Evolutionary conservation across 2,797 vertebrate genomes (phyloP), one percentile per base, ranked within the genome.

Genomic region (Coregonus suidteri): DNA sequence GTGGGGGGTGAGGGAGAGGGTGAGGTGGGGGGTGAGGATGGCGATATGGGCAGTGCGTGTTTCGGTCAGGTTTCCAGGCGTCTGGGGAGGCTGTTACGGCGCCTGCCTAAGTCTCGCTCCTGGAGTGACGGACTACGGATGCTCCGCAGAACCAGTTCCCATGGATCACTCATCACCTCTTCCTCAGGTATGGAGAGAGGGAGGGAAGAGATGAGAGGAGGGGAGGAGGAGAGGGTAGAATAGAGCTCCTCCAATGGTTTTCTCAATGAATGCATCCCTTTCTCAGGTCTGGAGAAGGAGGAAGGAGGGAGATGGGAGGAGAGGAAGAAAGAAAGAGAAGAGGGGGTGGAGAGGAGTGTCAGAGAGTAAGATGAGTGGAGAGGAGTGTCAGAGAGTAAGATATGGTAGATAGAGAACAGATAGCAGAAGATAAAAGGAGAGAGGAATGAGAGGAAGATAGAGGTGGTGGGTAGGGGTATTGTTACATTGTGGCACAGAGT

Each of bases 11-110:
- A 84, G 0, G 89, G 93, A 83, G 82, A 77, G 77, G 89, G 85
- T 18, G 96, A 97, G 83, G 82, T 88, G 0, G 94, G 94, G 52
- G 91, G 76, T 74, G 81, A 92, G 13, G 83, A 89, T 37, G 91
- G 54, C 0, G 91, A 70, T 4, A 91, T 82, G 0, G 84, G 91
- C 69, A 87, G 92, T 0, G 83, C 96, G 76, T 98, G 98, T 86
- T 98, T 98, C 1, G 93, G 96, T n/a, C 93, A 95, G 0, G 83
- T 97, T 41, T 92, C 96, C 0, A 93, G 94, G 75, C 92, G 95
- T 79, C 92, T 98, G 77, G 95, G 94, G 35, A 93, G 94, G 76
- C 88, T 98, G 84, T 95, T 98, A 77, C 85, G 94, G 79, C 94
- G 96, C 81, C 93, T 98, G 59, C 96, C 96, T 37, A 96, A 96